Base-by-base conservation (phyloP, 2,113 vertebrate genomes). In the Catharus fuscescens region DNA sequence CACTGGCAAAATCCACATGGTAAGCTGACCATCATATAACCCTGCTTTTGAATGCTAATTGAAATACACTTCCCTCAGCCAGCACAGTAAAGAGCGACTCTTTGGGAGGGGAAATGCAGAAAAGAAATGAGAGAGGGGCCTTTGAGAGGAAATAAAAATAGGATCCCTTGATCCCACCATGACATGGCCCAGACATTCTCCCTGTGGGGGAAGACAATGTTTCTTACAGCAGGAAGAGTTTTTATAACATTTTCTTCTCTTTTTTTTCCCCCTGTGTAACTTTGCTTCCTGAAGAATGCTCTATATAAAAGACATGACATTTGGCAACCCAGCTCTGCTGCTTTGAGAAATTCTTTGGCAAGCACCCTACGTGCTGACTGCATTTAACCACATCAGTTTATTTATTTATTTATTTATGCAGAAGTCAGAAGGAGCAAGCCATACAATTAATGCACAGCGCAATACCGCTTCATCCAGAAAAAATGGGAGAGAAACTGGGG, bases 311-410 rank as follows among this genome's bases (percentile, higher is more conserved):
- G 94, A 97, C 83, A 87, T 79, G 90, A 96, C 96, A 95, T 96
- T 97, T 96, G 94, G 93, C 93, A 97, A 91, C 73, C 72, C 74
- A 89, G 91, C 86, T 77, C 76, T 88, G 92, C 88, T 84, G 95
- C 90, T 95, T 84, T 95, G 91, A 94, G 95, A 96, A 97, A 97
- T 94, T 93, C 91, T 92, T 88, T 96, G 95, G 96, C 96, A 97
- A 97, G 86, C 45, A 80, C 90, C 86, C 90, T 87, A 61, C 8
- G 57, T 86, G 94, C 83, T 90, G 92, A 96, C 90, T 95, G 80
- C 76, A 94, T 94, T 38, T 96, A 92, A 95, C 59, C 65, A 40
- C 87, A 80, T 82, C 86, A 20, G 64, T 71, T 86, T 88, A 80
- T 86, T 93, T 87, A 86, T 86, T 93, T 87, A 86, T 92, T 96